Conservation (phyloP, 2,113 vertebrate genomes). For the Peromyscus californicus region DNA sequence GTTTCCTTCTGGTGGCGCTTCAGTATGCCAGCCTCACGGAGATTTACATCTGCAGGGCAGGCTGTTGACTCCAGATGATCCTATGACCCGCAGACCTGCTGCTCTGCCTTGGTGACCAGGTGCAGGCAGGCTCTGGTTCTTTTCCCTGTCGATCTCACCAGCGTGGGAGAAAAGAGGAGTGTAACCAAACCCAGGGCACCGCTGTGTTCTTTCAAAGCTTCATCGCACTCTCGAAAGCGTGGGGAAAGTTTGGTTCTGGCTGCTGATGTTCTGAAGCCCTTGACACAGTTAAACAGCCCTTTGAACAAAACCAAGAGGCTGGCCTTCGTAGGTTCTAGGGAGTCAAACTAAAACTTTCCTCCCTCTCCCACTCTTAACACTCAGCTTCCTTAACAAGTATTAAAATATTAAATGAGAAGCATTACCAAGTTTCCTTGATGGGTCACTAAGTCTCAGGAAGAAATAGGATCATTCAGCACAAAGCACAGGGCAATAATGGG, state of each 20-base stretch:
- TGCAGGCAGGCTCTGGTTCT: background rate
- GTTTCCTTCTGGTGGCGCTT: background rate
- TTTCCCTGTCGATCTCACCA: background rate
- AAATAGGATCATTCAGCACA: background rate
- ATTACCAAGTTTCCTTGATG: slow-evolving; percentile 17
- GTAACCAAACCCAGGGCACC: background rate
- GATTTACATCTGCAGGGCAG: background rate
- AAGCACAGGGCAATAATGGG: background rate
- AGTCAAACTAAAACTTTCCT: background rate
- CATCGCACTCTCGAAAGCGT: background rate
- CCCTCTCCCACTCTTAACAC: background rate
- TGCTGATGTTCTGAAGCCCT: background rate
- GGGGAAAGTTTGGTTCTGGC: background rate
- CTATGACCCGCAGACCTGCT: background rate
- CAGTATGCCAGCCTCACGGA: background rate
- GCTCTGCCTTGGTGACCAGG: background rate
- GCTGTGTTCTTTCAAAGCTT: background rate
- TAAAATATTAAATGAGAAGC: slow-evolving; percentile 36
- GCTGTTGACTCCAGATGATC: background rate
- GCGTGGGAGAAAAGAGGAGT: background rate
- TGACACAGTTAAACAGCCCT: background rate
- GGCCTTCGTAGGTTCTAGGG: background rate
- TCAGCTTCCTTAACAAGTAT: background rate
- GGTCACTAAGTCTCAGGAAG: slow-evolving; percentile 17
- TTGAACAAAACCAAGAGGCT: background rate